phyloP scores from a whole-genome alignment of 2,888 invertebrate species.

The Melikaiella ostensackeni region DNA sequence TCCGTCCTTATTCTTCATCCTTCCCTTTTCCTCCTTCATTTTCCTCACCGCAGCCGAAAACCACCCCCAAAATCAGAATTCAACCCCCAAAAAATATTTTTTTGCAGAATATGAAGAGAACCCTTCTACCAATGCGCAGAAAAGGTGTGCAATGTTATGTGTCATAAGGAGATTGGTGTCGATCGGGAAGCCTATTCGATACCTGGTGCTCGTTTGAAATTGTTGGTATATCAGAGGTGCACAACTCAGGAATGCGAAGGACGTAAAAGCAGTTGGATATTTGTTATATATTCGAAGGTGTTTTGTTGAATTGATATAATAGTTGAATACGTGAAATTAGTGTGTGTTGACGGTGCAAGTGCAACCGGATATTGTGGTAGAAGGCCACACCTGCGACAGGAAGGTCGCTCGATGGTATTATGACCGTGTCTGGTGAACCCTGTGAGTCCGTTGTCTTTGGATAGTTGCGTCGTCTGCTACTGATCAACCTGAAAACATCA shows the following conservation, averaged over 20 bases:
- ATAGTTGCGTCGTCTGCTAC: slow-evolving; percentile 58
- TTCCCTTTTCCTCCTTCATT: not conserved
- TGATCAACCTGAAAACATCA: slow-evolving; percentile 68
- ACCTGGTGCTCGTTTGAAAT: slow-evolving; percentile 42
- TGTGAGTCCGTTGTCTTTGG: slow-evolving; percentile 58
- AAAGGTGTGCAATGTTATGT: slow-evolving; percentile 33
- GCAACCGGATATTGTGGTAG: slow-evolving; percentile 45
- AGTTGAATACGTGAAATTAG: not conserved
- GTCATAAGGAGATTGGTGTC: slow-evolving; percentile 45
- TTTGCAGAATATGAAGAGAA: slow-evolving; percentile 25
- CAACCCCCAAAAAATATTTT: not conserved
- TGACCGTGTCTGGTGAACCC: slow-evolving; percentile 54
- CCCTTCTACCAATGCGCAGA: not conserved
- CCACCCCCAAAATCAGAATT: not conserved
- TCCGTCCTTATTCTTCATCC: not conserved
- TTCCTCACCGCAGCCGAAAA: not conserved
- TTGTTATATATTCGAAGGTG: not conserved
- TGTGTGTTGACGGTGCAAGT: slow-evolving; percentile 38
- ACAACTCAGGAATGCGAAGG: slow-evolving; percentile 46
- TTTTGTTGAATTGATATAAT: slow-evolving; percentile 26
- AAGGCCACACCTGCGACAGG: slow-evolving; percentile 56
- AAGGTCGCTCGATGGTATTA: slow-evolving; percentile 55
- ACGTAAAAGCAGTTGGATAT: slow-evolving; percentile 39
- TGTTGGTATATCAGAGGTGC: slow-evolving; percentile 45
- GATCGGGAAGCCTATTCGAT: slow-evolving; percentile 54